phyloP scores from a whole-genome alignment of 1,140 invertebrate genomes.

The Platyscapa corneri region DNA sequence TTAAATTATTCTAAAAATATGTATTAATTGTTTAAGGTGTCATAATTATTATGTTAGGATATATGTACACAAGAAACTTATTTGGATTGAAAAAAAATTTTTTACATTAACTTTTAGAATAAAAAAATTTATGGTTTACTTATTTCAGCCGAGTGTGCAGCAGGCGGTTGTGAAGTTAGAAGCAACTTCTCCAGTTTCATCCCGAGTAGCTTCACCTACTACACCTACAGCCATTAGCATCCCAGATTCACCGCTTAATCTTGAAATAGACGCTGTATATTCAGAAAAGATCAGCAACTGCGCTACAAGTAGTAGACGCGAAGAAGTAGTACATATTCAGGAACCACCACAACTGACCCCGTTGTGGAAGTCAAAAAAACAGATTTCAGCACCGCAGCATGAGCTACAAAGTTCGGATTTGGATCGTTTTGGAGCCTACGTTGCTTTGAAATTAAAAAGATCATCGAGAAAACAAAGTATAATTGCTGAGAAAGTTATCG shows the following conservation, averaged over 20 bases:
- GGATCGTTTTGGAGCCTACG: constrained; percentile 53
- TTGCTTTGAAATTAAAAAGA: constrained; percentile 48
- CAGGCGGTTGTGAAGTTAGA: constrained; percentile 52
- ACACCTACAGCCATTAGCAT: background rate
- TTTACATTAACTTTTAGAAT: background rate
- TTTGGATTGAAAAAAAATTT: too few species aligned
- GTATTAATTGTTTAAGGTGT: too few species aligned
- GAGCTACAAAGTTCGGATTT: constrained; percentile 10
- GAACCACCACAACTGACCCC: background rate
- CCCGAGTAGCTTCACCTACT: constrained; percentile 3
- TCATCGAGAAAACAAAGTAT: constrained; percentile 51
- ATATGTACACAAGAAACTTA: too few species aligned
- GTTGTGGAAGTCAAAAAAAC: background rate
- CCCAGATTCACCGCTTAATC: background rate
- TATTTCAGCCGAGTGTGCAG: constrained; percentile 41
- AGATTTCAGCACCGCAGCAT: background rate
- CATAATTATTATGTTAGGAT: too few species aligned
- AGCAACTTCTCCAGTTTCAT: constrained; percentile 40
- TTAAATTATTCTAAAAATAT: too few species aligned
- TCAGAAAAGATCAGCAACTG: background rate
- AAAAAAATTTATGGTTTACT: background rate
- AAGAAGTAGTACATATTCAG: background rate
- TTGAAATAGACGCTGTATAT: constrained; percentile 27
- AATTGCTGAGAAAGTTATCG: constrained; percentile 55
- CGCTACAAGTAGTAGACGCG: background rate